Evolutionary conservation across 2,797 vertebrate genomes (phyloP).

Genomic region (Chaetodon trifasciatus): DNA sequence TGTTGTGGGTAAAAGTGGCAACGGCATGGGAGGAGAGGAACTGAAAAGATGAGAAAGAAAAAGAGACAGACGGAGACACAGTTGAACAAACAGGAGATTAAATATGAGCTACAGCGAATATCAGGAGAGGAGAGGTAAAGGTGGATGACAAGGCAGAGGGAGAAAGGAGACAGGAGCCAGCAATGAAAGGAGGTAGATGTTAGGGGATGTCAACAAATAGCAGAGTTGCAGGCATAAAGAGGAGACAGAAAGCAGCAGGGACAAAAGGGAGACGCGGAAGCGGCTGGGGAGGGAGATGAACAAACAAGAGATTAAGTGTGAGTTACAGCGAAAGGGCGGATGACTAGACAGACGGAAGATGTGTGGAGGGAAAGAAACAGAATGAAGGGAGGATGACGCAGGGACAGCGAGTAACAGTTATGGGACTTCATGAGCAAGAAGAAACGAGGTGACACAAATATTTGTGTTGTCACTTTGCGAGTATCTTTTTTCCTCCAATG

Average conservation of each 20-base stretch:
- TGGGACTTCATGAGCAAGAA: background rate
- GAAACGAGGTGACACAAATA: conserved; percentile 26
- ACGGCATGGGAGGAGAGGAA: conserved; percentile 17
- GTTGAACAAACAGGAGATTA: conserved; percentile 61
- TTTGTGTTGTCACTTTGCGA: conserved; percentile 35
- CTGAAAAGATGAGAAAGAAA: conserved; percentile 27
- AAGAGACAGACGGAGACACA: conserved; percentile 27
- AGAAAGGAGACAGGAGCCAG: conserved; percentile 4
- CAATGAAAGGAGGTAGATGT: conserved; percentile 7
- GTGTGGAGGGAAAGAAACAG: background rate
- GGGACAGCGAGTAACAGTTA: conserved; percentile 21
- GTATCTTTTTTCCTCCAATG: background rate
- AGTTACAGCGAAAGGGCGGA: conserved; percentile 54
- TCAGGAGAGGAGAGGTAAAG: conserved; percentile 30
- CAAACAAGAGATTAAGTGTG: conserved; percentile 58
- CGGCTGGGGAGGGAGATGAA: conserved; percentile 43
- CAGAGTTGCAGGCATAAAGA: conserved; percentile 11
- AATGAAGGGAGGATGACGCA: conserved; percentile 4
- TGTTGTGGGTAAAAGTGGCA: conserved; percentile 28
- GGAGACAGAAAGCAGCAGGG: conserved; percentile 16
- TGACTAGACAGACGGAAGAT: conserved; percentile 48
- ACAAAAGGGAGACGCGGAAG: conserved; percentile 23
- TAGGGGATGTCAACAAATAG: conserved; percentile 9
- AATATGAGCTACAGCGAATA: conserved; percentile 37
- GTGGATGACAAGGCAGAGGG: conserved; percentile 14